Evolutionary conservation across 2,888 invertebrate species (phyloP).

Genomic region (Phengaris alcon): DNA sequence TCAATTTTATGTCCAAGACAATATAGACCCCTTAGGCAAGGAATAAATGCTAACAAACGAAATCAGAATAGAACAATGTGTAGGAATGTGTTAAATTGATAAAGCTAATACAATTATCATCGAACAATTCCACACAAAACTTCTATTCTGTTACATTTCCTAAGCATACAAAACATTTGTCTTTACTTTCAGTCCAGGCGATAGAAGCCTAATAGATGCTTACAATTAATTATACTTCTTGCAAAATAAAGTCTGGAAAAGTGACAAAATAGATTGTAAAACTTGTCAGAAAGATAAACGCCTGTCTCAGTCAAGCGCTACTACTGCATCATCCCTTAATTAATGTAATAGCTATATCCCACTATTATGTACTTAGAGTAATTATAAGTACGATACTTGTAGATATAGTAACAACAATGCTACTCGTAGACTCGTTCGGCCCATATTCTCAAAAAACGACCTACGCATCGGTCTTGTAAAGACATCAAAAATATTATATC

Average conservation of each 20-base stretch:
- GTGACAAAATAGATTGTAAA: conserved; percentile 7
- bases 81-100: background rate
- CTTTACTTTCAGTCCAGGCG: background rate
- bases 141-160: background rate
- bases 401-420: conserved; percentile 20
- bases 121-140: background rate
- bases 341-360: conserved; percentile 15
- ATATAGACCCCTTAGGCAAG: background rate
- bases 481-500: conserved; percentile 21
- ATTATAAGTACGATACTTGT: conserved; percentile 45
- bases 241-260: conserved; percentile 29
- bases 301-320: conserved; percentile 23
- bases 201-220: background rate
- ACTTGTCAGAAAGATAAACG: conserved; percentile 12
- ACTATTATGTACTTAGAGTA: conserved; percentile 56
- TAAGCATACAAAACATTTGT: too few relatives aligned
- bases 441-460: conserved; percentile 3
- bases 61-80: background rate
- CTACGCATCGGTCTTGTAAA: conserved; percentile 9
- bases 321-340: background rate
- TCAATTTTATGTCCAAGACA: too few relatives aligned
- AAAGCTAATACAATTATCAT: background rate
- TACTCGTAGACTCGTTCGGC: conserved; percentile 22
- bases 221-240: conserved; percentile 18
- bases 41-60: conserved; percentile 6